Conservation (phyloP, 2,888 invertebrate genomes). For the Oligia fasciuncula region DNA sequence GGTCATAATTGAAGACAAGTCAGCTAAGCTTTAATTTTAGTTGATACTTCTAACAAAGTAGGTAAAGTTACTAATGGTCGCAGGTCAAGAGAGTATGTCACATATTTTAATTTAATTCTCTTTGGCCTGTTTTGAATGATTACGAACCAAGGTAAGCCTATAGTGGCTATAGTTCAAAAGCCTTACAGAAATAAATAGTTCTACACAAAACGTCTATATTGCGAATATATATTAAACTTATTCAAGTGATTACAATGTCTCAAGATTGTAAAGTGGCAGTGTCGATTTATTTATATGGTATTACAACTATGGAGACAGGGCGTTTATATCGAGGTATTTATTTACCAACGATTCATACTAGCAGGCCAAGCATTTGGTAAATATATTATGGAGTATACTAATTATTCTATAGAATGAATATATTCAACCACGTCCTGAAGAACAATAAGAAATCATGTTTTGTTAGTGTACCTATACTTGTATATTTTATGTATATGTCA, state of each 20-base stretch:
- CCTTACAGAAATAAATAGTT: not conserved
- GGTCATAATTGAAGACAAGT: not conserved
- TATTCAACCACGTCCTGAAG: not conserved
- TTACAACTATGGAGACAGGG: slow-evolving; percentile 29
- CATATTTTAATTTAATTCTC: not conserved
- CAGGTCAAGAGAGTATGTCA: not conserved
- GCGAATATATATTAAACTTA: slow-evolving; percentile 6
- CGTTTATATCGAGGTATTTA: slow-evolving; percentile 13
- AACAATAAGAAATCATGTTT: not conserved
- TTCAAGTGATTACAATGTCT: slow-evolving; percentile 32
- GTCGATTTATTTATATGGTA: slow-evolving; percentile 43
- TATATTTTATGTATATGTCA: no score
- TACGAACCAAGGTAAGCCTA: not conserved
- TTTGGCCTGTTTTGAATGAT: not conserved
- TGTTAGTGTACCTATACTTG: not conserved
- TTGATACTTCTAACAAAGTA: not conserved
- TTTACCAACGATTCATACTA: slow-evolving; percentile 2
- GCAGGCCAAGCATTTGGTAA: not conserved
- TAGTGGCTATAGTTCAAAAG: not conserved
- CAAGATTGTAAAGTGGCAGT: slow-evolving; percentile 35
- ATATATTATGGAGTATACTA: not conserved
- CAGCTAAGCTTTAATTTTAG: not conserved
- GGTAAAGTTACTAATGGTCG: not conserved
- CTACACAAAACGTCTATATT: not conserved
- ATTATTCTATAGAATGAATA: not conserved